A percentile compares a stretch with the other conserved stretches of the same genome.
These are phyloP conservation scores for Benitochromis conjunctus DNA, from an alignment of 2,113 vertebrate species.

Conservation along the genomic window DNA sequence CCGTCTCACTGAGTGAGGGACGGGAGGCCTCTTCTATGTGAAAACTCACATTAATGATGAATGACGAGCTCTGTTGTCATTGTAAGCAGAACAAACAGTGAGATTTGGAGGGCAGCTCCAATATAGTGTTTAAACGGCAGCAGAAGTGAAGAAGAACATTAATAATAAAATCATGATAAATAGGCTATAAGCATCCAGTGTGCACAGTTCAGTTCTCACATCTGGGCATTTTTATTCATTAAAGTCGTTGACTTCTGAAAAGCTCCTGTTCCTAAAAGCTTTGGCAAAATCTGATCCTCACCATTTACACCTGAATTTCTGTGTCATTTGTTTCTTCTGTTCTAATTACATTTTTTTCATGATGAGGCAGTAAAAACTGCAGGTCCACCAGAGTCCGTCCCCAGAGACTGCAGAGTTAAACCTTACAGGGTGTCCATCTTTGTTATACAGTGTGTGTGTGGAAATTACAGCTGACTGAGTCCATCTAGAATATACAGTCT, in stretches of 20 bases:
- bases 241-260: not conserved
- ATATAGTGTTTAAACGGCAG: not conserved
- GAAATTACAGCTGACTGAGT: not conserved
- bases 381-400: not conserved
- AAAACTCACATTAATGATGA: not conserved
- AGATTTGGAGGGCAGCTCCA: not conserved
- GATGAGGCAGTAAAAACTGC: not conserved
- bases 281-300: not conserved
- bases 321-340: not conserved
- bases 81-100: not conserved
- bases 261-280: not conserved
- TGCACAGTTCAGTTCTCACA: not conserved
- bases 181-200: not conserved
- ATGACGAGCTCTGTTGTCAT: not conserved
- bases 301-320: too few species aligned
- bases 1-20: not conserved
- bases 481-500: not conserved
- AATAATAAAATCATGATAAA: not conserved
- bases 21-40: not conserved
- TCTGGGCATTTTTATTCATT: not conserved
- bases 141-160: not conserved
- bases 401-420: not conserved
- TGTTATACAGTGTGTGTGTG: not conserved
- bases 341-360: not conserved
- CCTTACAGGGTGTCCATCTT: not conserved